Base-by-base conservation (phyloP, 2,113 vertebrate genomes). In the Falcunculus frontatus region DNA sequence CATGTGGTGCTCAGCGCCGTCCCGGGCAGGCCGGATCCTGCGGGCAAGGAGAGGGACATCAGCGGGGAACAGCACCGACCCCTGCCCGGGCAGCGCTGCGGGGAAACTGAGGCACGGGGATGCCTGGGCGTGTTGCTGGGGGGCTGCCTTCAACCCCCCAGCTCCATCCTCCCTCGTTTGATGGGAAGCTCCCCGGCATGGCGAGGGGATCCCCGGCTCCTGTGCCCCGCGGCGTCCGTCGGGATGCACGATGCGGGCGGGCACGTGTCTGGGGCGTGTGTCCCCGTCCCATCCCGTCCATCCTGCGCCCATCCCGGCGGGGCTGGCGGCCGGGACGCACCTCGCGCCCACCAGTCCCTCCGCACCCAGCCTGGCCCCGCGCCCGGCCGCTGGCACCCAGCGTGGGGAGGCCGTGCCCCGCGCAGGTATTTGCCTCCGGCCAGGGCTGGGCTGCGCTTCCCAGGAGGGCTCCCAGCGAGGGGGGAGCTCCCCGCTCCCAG, bases 341-440 rank as follows among this genome's bases (percentile, higher is more conserved):
- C 80, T 21, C 10, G 76, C 25, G 27, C 90, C 87, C 95, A 86
- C 53, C 87, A 25, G 16, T 64, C 67, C 65, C 75, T 86, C 89
- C 72, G 44, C 68, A 1, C 92, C 92, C 94, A 81, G 73, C 3
- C 92, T 91, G 92, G 95, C 94, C 55, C 49, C 6, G n/a, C 9
- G 87, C 96, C 95, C 73, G 41, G 41, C 78, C 17, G 50, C 89
- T 95, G 95, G 96, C 93, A 91, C 68, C 72, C 95, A 65, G 91
- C 73, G 35, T 70, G 60, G 93, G 91, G 95, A 89, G 55, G 77
- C 95, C 95, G 56, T 94, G 96, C 96, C 95, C 95, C 35, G 19
- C 52, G 9, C 81, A 94, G 89, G 95, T 62, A 96, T 95, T 94
- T 1, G 92, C 93, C 92, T 37, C n/a, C 39, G 23, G 96, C 60